Percentiles rank a stretch among this genome's conserved stretches.
Evolutionary conservation across 2,888 invertebrate genomes (phyloP).

Genomic region (Hirtodrosophila trivittata): DNA sequence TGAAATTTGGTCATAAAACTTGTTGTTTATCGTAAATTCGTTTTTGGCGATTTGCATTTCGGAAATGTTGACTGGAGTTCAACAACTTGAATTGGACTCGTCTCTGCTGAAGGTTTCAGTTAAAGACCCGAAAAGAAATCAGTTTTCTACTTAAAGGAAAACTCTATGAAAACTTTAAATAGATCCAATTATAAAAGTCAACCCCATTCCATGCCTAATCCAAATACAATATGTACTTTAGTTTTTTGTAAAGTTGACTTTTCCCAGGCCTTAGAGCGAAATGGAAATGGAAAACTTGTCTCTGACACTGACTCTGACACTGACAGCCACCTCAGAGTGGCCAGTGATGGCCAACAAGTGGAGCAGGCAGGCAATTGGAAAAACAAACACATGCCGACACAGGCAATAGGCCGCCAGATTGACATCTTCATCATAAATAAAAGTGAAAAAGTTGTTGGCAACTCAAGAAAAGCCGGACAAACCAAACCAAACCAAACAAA

Average conservation of each 20-base stretch:
- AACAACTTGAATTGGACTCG: constrained; percentile 42
- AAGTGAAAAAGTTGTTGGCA: constrained; percentile 72
- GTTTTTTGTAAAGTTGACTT: constrained; percentile 40
- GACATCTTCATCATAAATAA: constrained; percentile 82
- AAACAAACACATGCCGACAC: constrained; percentile 71
- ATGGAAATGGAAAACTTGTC: constrained; percentile 58
- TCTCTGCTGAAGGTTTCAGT: background rate
- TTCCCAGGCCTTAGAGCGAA: constrained; percentile 55
- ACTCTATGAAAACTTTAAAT: too few relatives aligned
- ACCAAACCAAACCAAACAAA: constrained; percentile 21
- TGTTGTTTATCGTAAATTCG: constrained; percentile 65
- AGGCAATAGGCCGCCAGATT: constrained; percentile 65
- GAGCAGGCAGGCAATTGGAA: constrained; percentile 61
- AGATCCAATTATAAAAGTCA: constrained; percentile 48
- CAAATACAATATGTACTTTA: constrained; percentile 34
- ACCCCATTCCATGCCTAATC: constrained; percentile 36
- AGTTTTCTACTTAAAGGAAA: too few relatives aligned
- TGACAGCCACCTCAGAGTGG: constrained; percentile 57
- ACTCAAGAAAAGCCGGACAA: constrained; percentile 39
- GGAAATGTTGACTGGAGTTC: constrained; percentile 50
- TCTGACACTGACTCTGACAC: constrained; percentile 64
- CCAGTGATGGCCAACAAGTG: constrained; percentile 28
- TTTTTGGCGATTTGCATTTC: constrained; percentile 59
- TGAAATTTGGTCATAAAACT: constrained; percentile 70
- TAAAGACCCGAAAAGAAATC: background rate